phyloP scores from a whole-genome alignment of 2,797 vertebrate species.

The Propithecus perrieri region DNA sequence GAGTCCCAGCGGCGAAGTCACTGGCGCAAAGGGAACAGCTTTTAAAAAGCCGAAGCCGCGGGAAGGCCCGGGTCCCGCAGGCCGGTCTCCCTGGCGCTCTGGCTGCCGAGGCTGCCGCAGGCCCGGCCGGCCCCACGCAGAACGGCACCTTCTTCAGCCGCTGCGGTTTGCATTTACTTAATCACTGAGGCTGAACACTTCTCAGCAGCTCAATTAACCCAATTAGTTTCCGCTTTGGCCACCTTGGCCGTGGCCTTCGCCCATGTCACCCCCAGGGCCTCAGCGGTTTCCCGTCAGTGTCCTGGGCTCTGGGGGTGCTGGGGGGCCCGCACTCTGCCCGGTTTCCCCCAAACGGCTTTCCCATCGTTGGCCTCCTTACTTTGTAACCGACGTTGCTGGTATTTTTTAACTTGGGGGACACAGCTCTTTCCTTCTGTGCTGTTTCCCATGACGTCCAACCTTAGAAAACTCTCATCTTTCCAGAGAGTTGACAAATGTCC shows the following conservation, averaged over 20 bases:
- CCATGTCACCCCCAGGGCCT: background rate
- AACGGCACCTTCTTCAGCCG: background rate
- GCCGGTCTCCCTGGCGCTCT: background rate
- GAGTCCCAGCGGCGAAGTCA: background rate
- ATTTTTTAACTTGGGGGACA: background rate
- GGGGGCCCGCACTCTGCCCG: background rate
- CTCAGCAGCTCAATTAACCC: constrained; percentile 18
- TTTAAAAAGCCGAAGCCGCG: background rate
- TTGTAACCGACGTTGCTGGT: background rate
- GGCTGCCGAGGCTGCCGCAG: background rate
- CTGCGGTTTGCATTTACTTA: constrained; percentile 62
- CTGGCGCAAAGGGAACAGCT: background rate
- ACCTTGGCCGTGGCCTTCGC: background rate
- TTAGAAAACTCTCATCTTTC: background rate
- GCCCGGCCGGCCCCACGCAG: fast-evolving
- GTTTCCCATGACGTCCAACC: background rate
- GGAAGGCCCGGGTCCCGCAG: background rate
- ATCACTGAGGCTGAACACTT: background rate
- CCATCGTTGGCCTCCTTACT: background rate
- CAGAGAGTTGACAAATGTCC: background rate
- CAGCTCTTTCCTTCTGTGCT: background rate
- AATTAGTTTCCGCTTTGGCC: background rate
- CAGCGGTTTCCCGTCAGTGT: background rate
- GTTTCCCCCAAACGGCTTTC: background rate
- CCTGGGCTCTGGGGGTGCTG: background rate